Evolutionary conservation across 35 echinoderm and acorn worm species (phyloP), one percentile per base, ranked within the genome.

Genomic region (Holothuria glaberrima): DNA sequence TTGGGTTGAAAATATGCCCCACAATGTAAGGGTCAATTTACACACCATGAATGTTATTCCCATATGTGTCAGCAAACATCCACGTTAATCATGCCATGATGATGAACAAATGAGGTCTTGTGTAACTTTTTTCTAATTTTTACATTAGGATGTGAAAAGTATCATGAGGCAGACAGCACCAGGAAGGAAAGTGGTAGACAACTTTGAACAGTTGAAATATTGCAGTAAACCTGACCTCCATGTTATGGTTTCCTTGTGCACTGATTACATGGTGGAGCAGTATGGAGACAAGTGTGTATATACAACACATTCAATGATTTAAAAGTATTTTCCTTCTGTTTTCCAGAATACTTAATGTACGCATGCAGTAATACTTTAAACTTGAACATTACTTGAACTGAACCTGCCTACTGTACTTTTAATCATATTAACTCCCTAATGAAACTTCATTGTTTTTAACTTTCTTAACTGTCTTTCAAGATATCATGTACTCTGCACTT

Each of bases 261-360:
- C 35, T 22, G 45, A 78, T 10, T 78, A 78, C 34, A 78, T 78
- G 74, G 19, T 78, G n/a, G 12, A 78, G 74, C 30, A n/a, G 9
- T 20, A 78, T 44, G 74, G 74, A 44, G 74, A 78, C 74, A 78
- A 78, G 74, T 78, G 74, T 45, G 38, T 78, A 78, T 78, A 69
- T 27, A 12, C 9, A 30, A 13, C 6, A 27, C 31, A 30, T 0
- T 30, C 6, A 69, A 69, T 30, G 31, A 28, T 1, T 28, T 3
- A 30, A 69, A 27, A 29, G 66, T 30, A 69, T 16, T 33, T 30
- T 30, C 66, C 66, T 69, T 69, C 7, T 65, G 6, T 24, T 28
- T 65, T 4, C 28, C 10, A 65, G 13, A 24, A 6, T 65, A 28
- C n/a, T 21, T 65, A 12, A 12, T 65, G 62, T 9, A 20, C 6